A percentile compares a stretch with the other conserved stretches of the same genome.
Conservation (phyloP, 2,888 invertebrate species). For the Creontiades dilutus region DNA sequence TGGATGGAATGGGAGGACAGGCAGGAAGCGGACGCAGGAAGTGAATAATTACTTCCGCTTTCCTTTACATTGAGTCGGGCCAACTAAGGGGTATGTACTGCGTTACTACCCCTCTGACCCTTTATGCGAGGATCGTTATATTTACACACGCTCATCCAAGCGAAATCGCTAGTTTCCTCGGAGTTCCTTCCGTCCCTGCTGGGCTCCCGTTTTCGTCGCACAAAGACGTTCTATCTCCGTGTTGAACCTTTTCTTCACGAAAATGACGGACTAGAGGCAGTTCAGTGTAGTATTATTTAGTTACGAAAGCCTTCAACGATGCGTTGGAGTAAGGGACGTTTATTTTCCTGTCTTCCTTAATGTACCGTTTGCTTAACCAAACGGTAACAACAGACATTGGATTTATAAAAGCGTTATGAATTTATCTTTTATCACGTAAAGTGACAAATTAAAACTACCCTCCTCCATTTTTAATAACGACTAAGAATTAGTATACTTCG, state of each 20-base stretch:
- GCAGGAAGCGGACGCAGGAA: conserved; percentile 57
- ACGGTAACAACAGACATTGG: too few species aligned
- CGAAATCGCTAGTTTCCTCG: conserved; percentile 56
- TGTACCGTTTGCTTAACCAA: too few species aligned
- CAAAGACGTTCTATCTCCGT: not conserved
- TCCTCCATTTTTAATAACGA: too few species aligned
- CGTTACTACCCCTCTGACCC: not conserved
- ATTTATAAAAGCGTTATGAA: too few species aligned
- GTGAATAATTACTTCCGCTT: conserved; percentile 72
- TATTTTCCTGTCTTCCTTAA: too few species aligned
- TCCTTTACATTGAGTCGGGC: conserved; percentile 59
- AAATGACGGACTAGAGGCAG: not conserved
- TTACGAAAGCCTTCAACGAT: too few species aligned
- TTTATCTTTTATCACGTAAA: too few species aligned
- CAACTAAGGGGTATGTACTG: conserved; percentile 19
- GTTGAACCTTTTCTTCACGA: not conserved
- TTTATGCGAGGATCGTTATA: conserved; percentile 28
- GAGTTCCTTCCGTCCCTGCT: not conserved
- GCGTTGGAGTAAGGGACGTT: too few species aligned
- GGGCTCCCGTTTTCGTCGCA: conserved; percentile 21
- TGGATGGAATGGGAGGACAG: not conserved
- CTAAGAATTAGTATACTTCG: too few species aligned
- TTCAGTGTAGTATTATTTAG: too few species aligned
- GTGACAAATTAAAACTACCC: too few species aligned
- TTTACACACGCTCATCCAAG: conserved; percentile 53